Conservation (phyloP, 2,797 vertebrate genomes). For the Pipistrellus pipistrellus region DNA sequence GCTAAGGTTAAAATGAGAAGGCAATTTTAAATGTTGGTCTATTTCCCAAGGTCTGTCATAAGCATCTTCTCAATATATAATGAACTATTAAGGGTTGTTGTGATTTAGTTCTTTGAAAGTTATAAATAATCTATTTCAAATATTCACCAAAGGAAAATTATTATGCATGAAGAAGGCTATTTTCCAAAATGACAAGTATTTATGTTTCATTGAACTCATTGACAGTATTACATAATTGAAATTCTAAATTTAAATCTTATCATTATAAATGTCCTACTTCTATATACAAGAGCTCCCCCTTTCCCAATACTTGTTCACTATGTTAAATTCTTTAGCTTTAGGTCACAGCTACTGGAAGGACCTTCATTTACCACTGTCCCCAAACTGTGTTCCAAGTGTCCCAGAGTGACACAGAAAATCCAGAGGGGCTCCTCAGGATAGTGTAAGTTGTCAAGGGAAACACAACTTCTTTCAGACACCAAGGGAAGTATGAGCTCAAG, state of each 20-base stretch:
- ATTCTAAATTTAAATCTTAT: conserved; percentile 50
- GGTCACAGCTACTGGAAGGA: not conserved
- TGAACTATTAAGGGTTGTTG: not conserved
- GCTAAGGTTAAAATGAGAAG: not conserved
- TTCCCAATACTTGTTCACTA: not conserved
- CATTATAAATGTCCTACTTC: not conserved
- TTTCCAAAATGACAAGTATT: conserved; percentile 20
- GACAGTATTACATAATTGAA: not conserved
- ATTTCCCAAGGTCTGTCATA: not conserved
- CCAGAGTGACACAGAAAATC: not conserved
- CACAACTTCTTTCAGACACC: rapidly evolving
- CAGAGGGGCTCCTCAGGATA: no score
- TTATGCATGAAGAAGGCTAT: not conserved
- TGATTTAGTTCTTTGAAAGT: not conserved
- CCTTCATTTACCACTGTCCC: not conserved
- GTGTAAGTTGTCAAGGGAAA: not conserved
- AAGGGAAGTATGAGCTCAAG: rapidly evolving
- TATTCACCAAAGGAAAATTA: not conserved
- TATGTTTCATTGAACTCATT: not conserved
- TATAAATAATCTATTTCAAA: conserved; percentile 2
- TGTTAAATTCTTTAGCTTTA: not conserved
- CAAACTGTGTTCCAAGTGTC: not conserved
- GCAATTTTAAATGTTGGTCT: not conserved
- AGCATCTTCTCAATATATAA: not conserved
- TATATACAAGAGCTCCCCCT: not conserved